Percentiles rank a stretch among this genome's conserved stretches.
phyloP scores from a whole-genome alignment of 2,797 vertebrate species.

The Clarias fuscus region DNA sequence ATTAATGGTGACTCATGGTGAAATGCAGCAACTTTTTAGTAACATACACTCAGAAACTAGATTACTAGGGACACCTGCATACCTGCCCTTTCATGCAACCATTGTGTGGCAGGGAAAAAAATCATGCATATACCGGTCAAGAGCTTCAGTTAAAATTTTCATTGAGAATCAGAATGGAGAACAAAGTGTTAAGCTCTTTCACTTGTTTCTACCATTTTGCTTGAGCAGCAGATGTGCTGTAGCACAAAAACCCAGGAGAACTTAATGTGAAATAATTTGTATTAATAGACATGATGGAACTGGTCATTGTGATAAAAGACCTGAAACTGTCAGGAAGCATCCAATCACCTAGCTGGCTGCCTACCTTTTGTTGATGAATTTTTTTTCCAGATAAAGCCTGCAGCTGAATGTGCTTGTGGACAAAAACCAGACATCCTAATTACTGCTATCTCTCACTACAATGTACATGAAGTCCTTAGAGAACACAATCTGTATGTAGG shows the following conservation, averaged over 20 bases:
- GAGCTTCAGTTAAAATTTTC: not conserved
- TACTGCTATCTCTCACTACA: constrained; percentile 4
- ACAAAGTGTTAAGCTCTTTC: not conserved
- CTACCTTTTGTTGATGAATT: constrained; percentile 9
- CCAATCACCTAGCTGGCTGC: constrained; percentile 5
- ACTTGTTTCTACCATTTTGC: not conserved
- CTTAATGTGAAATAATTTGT: constrained; percentile 51
- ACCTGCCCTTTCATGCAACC: not conserved
- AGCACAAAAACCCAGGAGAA: constrained; percentile 54
- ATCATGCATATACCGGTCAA: not conserved
- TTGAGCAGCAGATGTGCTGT: constrained; percentile 2
- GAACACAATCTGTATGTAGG: not conserved
- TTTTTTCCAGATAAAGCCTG: not conserved
- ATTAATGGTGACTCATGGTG: not conserved
- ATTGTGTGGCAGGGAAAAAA: not conserved
- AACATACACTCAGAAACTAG: not conserved
- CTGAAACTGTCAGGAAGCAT: constrained; percentile 61
- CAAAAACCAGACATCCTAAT: constrained; percentile 22
- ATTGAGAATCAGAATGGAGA: not conserved
- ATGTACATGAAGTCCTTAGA: constrained; percentile 6
- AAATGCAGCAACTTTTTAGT: not conserved
- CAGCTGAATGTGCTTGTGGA: constrained; percentile 30
- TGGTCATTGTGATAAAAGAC: constrained; percentile 63
- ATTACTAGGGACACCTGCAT: not conserved
- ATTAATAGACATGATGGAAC: constrained; percentile 64